A percentile compares a stretch with the other conserved stretches of the same genome.
Conservation (phyloP, 2,888 invertebrate genomes). For the Cephalotes varians region DNA sequence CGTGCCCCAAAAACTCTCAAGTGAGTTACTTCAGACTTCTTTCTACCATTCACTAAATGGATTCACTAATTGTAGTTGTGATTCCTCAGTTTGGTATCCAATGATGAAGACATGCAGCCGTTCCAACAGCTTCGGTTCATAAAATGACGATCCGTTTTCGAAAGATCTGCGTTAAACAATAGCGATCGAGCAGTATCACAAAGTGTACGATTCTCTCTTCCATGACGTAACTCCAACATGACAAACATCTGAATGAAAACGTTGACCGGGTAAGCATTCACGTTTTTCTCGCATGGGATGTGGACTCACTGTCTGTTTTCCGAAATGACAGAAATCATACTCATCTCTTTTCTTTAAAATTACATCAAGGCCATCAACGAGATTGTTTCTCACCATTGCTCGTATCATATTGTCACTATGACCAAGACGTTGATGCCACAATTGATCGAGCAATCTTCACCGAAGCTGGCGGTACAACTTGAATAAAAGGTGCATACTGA, state of each 20-base stretch:
- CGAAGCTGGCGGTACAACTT: constrained; percentile 30
- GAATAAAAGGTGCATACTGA: constrained; percentile 51
- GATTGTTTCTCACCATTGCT: constrained; percentile 43
- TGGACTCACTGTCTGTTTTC: constrained; percentile 46
- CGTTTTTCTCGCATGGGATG: constrained; percentile 36
- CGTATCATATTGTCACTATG: constrained; percentile 50
- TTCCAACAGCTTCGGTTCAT: constrained; percentile 40
- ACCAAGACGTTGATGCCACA: constrained; percentile 52
- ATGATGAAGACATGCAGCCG: constrained; percentile 48
- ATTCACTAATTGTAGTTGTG: constrained; percentile 68
- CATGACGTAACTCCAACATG: constrained; percentile 26
- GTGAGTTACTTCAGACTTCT: constrained; percentile 27
- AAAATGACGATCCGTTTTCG: constrained; percentile 54
- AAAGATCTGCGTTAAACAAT: constrained; percentile 70
- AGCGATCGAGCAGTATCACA: constrained; percentile 74
- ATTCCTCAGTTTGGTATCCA: constrained; percentile 41
- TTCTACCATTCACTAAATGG: constrained; percentile 61
- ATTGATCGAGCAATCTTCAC: constrained; percentile 39
- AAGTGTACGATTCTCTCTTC: constrained; percentile 69
- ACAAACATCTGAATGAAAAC: constrained; percentile 59
- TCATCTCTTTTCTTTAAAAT: constrained; percentile 29
- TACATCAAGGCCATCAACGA: constrained; percentile 42
- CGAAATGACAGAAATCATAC: constrained; percentile 50
- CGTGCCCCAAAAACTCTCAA: constrained; percentile 32
- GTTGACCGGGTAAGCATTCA: constrained; percentile 50